Evolutionary conservation across 2,888 invertebrate species (phyloP).

Genomic region (Morinoia aosen): DNA sequence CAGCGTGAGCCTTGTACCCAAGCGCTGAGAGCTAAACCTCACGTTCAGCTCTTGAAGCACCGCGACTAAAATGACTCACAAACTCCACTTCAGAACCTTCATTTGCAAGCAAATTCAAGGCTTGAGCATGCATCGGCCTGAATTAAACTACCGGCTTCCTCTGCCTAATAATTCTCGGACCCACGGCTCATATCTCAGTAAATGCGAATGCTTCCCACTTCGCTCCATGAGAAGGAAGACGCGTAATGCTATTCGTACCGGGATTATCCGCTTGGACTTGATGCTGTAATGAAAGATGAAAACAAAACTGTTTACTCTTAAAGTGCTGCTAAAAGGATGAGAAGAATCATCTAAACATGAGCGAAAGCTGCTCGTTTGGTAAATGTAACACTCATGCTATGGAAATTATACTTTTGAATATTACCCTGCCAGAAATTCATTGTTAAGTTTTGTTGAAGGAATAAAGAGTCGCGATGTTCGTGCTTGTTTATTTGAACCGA

Average conservation of each 20-base stretch:
- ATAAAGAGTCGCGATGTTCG: too few species aligned
- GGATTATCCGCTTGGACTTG: not conserved
- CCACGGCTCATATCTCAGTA: not conserved
- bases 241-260: slow-evolving; percentile 35
- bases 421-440: too few species aligned
- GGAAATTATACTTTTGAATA: too few species aligned
- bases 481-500: too few species aligned
- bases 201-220: not conserved
- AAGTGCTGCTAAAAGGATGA: not conserved
- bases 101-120: not conserved
- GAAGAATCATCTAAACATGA: not conserved
- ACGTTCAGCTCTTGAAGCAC: not conserved
- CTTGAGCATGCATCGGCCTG: not conserved
- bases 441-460: too few species aligned
- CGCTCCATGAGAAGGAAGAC: not conserved
- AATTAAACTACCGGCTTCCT: not conserved
- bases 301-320: not conserved
- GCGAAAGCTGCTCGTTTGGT: not conserved
- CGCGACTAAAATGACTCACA: not conserved
- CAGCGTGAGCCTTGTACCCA: not conserved
- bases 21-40: not conserved
- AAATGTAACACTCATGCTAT: not conserved
- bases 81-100: not conserved
- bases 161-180: not conserved
- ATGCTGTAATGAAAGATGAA: not conserved